Conservation (phyloP, 2,113 vertebrate species). For the Crotalus horridus region DNA sequence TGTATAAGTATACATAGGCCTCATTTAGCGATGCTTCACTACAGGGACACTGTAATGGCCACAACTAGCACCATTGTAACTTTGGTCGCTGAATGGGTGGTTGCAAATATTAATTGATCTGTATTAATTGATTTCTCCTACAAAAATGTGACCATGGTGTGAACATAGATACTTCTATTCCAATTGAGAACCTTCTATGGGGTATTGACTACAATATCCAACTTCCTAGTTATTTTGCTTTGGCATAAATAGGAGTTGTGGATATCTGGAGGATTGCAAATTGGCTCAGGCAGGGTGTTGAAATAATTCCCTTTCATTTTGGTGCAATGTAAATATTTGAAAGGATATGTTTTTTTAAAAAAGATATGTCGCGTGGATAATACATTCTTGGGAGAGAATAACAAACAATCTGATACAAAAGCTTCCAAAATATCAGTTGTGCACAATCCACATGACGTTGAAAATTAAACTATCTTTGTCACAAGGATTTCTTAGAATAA, state of each 20-base stretch:
- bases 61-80: background rate
- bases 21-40: background rate
- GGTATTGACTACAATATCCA: background rate
- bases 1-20: background rate
- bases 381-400: background rate
- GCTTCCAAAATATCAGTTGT: background rate
- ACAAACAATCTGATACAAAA: background rate
- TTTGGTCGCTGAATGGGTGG: background rate
- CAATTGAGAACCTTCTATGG: background rate
- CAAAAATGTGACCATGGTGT: background rate
- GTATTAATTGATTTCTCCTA: background rate
- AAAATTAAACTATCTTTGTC: background rate
- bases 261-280: background rate
- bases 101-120: background rate
- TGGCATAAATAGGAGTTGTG: background rate
- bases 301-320: background rate
- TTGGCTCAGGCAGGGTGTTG: background rate
- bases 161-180: background rate
- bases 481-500: background rate
- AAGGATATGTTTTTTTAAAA: background rate
- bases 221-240: background rate
- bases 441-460: background rate
- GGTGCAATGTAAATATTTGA: background rate
- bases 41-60: background rate
- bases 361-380: background rate